phyloP scores from a whole-genome alignment of 2,113 vertebrate species.

The Eudyptes chrysolophus region DNA sequence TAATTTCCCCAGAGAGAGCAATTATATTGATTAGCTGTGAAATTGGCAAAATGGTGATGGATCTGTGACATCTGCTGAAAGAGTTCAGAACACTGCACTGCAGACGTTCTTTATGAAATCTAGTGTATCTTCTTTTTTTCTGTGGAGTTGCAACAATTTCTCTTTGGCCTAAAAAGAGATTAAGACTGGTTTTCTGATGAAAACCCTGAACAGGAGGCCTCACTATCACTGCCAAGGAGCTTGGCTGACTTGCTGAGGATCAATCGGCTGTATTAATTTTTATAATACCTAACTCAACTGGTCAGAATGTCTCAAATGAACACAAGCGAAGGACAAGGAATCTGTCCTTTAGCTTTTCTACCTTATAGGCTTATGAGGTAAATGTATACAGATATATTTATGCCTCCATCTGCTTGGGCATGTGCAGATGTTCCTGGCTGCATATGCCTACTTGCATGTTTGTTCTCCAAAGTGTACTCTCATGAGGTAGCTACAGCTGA shows the following conservation, averaged over 20 bases:
- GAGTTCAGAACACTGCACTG: not conserved
- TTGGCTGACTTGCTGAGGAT: not conserved
- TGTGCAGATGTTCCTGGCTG: rapidly evolving
- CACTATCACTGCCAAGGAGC: not conserved
- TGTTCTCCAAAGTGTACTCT: not conserved
- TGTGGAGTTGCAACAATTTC: not conserved
- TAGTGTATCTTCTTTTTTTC: not conserved
- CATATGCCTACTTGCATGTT: rapidly evolving
- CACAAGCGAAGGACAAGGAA: not conserved
- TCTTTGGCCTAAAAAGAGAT: not conserved
- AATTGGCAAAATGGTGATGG: not conserved
- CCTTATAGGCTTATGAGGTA: not conserved
- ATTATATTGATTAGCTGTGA: not conserved
- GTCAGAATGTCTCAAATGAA: not conserved
- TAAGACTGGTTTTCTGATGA: not conserved
- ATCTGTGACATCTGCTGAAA: not conserved
- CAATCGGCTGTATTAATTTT: not conserved
- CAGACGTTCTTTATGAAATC: not conserved
- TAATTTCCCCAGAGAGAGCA: not conserved
- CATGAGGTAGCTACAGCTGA: not conserved
- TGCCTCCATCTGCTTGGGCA: not conserved
- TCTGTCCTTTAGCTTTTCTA: not conserved
- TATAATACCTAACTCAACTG: not conserved
- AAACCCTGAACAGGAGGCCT: not conserved
- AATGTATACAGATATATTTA: not conserved